Base-by-base conservation (phyloP, 2,888 invertebrate genomes). In the Drosophila setosimentum region DNA sequence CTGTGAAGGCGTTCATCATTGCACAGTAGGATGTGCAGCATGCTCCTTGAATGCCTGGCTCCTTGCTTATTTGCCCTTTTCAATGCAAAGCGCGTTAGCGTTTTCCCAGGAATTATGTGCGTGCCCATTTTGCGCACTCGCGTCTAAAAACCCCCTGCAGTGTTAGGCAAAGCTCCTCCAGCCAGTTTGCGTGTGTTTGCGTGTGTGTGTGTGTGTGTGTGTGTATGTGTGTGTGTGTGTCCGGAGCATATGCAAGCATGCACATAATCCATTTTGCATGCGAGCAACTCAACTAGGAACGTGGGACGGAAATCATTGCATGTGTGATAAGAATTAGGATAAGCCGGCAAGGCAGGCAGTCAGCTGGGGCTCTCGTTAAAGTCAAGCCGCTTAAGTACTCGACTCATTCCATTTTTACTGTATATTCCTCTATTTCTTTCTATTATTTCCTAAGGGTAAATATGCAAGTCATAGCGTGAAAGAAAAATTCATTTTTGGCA, bases 181-280 rank as follows among this genome's bases (percentile, higher is more conserved):
- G 51, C 24, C 13, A 24, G 35, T 18, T 2, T 35, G 35, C 6
- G 35, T 35, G 29, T 42, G 21, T 24, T 45, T 27, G 2, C 51
- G 24, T 58, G 27, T 60, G 32, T 21, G 30, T 27, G 13, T 8
- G 18, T 30, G 29, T 33, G 40, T 13, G 11, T 27, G 4, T 21
- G 27, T 10, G 13, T n/a, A 13, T 8, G 24, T 24, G 40, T 29
- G 16, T 21, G 42, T 32, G 50, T 27, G 37, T 58, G 54, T 74
- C 49, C 55, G 35, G 33, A 49, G 73, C 68, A 82, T 80, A 66
- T 82, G 65, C 61, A 42, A 61, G 80, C 80, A 68, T 77, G 81
- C 78, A 70, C 69, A 84, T 87, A 89, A 84, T 87, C 89, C 89
- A 81, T 84, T 84, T 89, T 87, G 89, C 89, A 84, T 84, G 89